Percentiles rank a stretch among this genome's conserved stretches.
Evolutionary conservation across 2,113 vertebrate genomes (phyloP).

Genomic region (Brevimyrus niger): DNA sequence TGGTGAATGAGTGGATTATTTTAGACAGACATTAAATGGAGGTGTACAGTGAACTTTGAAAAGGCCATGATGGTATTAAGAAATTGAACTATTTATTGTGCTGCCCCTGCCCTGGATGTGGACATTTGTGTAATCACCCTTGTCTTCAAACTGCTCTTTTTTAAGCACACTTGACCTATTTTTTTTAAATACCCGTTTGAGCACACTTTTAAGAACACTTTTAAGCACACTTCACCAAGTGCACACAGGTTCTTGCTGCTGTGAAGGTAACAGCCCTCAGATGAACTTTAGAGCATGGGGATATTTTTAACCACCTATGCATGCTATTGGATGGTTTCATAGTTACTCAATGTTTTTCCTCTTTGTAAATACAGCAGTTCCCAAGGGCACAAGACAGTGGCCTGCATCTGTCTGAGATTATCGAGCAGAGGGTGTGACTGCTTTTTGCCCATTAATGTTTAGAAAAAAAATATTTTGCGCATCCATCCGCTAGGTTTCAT

Average conservation of each 20-base stretch:
- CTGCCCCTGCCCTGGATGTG: not conserved
- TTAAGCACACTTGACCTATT: not conserved
- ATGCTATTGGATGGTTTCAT: not conserved
- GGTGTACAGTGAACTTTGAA: not conserved
- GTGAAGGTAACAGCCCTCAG: not conserved
- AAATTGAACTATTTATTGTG: not conserved
- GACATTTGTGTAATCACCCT: not conserved
- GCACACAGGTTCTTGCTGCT: not conserved
- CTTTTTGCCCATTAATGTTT: not conserved
- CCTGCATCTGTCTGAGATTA: constrained; percentile 46
- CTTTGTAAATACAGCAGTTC: constrained; percentile 23
- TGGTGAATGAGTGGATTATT: not conserved
- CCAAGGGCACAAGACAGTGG: constrained; percentile 22
- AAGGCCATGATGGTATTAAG: not conserved
- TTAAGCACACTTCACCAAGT: not conserved
- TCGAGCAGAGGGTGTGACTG: constrained; percentile 34
- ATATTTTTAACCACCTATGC: not conserved
- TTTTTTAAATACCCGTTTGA: not conserved
- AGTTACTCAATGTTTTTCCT: constrained; percentile 20
- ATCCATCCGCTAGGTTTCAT: not conserved
- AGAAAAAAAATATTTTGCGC: not conserved
- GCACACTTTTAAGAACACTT: not conserved
- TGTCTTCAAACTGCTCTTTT: not conserved
- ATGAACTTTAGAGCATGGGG: not conserved
- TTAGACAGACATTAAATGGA: not conserved